Evolutionary conservation across 2,888 invertebrate species (phyloP).

Genomic region (Cephus sareptanus): DNA sequence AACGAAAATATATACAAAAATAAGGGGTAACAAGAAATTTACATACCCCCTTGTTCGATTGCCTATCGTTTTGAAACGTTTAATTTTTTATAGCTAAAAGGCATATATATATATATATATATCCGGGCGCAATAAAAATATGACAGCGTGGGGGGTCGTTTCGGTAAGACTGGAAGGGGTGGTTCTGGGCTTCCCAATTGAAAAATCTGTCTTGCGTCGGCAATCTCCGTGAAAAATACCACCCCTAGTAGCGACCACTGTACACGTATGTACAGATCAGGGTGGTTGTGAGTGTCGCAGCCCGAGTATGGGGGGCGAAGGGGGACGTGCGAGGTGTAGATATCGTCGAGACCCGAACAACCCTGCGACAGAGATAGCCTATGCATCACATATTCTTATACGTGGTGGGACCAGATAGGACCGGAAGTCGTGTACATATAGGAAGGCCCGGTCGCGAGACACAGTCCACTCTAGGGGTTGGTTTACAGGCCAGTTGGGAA

Average conservation of each 20-base stretch:
- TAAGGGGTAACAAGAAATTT: no score
- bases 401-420: background rate
- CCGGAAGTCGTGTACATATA: slow-evolving; percentile 8
- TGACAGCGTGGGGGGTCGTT: no score
- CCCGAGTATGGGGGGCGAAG: background rate
- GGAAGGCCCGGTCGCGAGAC: slow-evolving; percentile 21
- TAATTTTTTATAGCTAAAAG: no score
- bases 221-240: slow-evolving; percentile 23
- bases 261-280: background rate
- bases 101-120: background rate
- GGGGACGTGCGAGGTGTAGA: background rate
- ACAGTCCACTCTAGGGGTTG: slow-evolving; percentile 32
- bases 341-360: background rate
- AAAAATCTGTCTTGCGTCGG: slow-evolving; percentile 22
- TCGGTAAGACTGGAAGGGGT: background rate
- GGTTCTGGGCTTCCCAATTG: slow-evolving; percentile 12
- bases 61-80: no score
- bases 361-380: background rate
- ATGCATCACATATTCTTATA: background rate
- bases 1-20: no score
- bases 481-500: slow-evolving; percentile 71
- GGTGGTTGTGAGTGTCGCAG: no score
- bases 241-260: background rate
- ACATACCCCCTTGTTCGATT: no score
- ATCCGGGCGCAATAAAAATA: background rate